Evolutionary conservation across 2,888 invertebrate species (phyloP).

Genomic region (Lottia gigantea): DNA sequence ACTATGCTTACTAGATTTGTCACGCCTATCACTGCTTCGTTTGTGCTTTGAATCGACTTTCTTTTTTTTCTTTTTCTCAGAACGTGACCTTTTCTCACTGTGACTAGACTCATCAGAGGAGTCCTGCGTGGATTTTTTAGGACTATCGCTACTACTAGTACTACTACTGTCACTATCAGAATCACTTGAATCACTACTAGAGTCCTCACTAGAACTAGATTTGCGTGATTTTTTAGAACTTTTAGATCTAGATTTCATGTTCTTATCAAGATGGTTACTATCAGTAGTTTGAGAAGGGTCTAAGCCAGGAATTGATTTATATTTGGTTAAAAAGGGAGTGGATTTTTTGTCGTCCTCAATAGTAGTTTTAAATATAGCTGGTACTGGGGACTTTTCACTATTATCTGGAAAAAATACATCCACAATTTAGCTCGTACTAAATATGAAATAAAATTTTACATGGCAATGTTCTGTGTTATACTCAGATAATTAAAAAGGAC

Average conservation of each 20-base stretch:
- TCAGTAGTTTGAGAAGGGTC: slow-evolving; percentile 31
- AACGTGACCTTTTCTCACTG: slow-evolving; percentile 28
- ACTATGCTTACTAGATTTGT: slow-evolving; percentile 12
- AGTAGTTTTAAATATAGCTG: slow-evolving; percentile 47
- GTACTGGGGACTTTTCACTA: slow-evolving; percentile 25
- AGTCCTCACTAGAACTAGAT: slow-evolving; percentile 21
- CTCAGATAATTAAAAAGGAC: too few species aligned
- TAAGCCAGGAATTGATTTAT: slow-evolving; percentile 48
- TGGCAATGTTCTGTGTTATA: too few species aligned
- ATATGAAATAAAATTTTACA: slow-evolving; percentile 14
- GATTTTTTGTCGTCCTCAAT: slow-evolving; percentile 40
- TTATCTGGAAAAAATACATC: slow-evolving; percentile 28
- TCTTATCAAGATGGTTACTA: slow-evolving; percentile 4
- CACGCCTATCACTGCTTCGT: slow-evolving; percentile 9
- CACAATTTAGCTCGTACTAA: too few species aligned
- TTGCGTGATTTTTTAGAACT: slow-evolving; percentile 2
- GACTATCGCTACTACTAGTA: slow-evolving; percentile 20
- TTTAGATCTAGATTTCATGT: slow-evolving; percentile 12
- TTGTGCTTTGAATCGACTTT: too few species aligned
- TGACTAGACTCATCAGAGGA: slow-evolving; percentile 20
- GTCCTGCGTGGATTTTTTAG: slow-evolving; percentile 18
- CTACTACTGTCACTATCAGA: slow-evolving; percentile 22
- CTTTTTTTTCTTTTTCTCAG: slow-evolving; percentile 21
- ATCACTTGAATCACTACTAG: slow-evolving; percentile 16
- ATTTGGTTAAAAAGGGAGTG: slow-evolving; percentile 46